phyloP scores from a whole-genome alignment of 1,140 invertebrate species.

The Achatina immaculata region DNA sequence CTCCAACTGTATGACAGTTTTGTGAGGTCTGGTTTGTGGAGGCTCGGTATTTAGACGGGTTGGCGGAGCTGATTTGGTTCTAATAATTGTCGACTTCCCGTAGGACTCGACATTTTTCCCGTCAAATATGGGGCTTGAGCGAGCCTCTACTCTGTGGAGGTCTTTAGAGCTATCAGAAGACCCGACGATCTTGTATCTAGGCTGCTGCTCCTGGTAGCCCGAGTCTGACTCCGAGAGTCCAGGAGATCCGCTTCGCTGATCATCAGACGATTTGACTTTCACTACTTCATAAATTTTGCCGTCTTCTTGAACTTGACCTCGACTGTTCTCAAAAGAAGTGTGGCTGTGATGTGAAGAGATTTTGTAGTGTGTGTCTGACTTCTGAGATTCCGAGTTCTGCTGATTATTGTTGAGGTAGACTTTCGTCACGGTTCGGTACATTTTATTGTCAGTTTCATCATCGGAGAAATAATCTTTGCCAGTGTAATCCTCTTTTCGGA shows the following conservation, averaged over 20 bases:
- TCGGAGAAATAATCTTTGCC: neutral
- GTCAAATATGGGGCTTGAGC: neutral
- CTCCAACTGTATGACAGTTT: conserved; percentile 31
- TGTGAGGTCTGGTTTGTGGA: conserved; percentile 9
- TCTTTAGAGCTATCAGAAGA: conserved; percentile 1
- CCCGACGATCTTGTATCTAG: conserved; percentile 5
- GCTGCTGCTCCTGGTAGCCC: neutral
- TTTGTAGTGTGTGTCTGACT: conserved; percentile 5
- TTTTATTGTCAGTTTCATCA: neutral
- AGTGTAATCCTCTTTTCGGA: conserved; percentile 15
- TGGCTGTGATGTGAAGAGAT: conserved; percentile 1
- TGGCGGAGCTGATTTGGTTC: conserved; percentile 1
- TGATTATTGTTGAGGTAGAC: conserved; percentile 19
- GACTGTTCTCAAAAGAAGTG: neutral
- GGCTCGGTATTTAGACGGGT: neutral
- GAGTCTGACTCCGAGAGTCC: neutral
- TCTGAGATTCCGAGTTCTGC: conserved; percentile 9
- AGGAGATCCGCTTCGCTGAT: neutral
- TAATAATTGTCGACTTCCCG: conserved; percentile 5
- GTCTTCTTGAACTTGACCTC: neutral
- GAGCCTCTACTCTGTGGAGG: neutral
- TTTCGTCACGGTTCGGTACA: conserved; percentile 26
- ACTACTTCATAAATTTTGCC: neutral
- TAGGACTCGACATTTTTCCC: neutral
- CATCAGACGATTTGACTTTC: neutral